Evolutionary conservation across 2,797 vertebrate genomes (phyloP), one percentile per base, ranked within the genome.

Genomic region (Sebastes cheni): DNA sequence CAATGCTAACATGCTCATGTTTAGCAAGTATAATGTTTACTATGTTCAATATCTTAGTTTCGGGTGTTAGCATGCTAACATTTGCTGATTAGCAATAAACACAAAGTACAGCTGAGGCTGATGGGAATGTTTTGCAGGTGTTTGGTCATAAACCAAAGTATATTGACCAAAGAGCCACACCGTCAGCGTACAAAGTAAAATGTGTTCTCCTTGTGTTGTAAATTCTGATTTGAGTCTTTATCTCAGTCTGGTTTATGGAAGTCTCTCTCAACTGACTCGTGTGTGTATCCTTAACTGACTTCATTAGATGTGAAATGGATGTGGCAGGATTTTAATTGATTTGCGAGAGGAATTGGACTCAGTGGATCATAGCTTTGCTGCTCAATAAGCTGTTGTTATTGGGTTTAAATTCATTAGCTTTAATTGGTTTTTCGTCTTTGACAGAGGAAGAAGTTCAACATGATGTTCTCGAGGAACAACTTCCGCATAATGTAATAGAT

Each of bases 391-490:
- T 55, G 20, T 8, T 25, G 4, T 83, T 72, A 78, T 75, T 78
- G 22, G 25, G 22, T 83, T 76, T 78, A 55, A 69, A 66, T 54
- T 74, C 22, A 80, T 80, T 79, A 67, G 12, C 32, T 27, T 8
- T 59, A 75, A 68, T 77, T 75, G 50, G 61, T 58, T 82, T 75
- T 72, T 55, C 18, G 30, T 56, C 34, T 18, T 54, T 34, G 52
- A 70, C 23, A 67, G 66, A 67, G 29, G 27, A 73, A 39, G 59
- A 22, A 32, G 39, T 54, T 59, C 39, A 59, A 10, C 39, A 30
- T 27, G 16, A n/a, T 16, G 18, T 8, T 1, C 5, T 32, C 25
- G 13, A 67, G 11, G 9, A 75, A 59, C 22, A 60, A 39, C 42
- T 11, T 65, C 50, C 20, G 12, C 42, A 16, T 61, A 65, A 73